Evolutionary conservation across 1,140 invertebrate genomes (phyloP), one percentile per base, ranked within the genome.

Genomic region (Sarcophaga peregrina): DNA sequence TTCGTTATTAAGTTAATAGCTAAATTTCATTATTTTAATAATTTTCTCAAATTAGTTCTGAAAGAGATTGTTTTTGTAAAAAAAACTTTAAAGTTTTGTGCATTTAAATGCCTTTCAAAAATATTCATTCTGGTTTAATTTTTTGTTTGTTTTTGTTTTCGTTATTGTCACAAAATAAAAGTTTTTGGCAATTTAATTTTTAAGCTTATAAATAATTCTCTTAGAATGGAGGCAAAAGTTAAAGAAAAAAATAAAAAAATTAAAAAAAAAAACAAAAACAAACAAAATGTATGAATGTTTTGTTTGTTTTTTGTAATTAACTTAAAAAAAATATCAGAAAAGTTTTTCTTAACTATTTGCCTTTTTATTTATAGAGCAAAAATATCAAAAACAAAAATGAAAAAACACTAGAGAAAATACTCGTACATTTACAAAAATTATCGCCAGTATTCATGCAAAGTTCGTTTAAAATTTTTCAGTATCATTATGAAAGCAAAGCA

Each of bases 281-380:
- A 37, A 37, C 1, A 37, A 1, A 37, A 37, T n/a, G 54, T 13
- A 58, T 58, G 15, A 11, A 62, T 15, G 20, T 20, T 20, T 50
- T 78, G 75, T 78, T 78, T 78, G 20, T 78, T 17, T 78, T 50
- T 17, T 15, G 75, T 78, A 78, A 78, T 78, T 78, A 78, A 78
- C 75, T 78, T 78, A 20, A 52, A 20, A 78, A 68, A 20, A 74
- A 78, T 7, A 78, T 17, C n/a, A 37, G 25, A 78, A 78, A 78
- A 78, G n/a, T 78, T 78, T 50, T 50, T 78, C n/a, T 50, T 52
- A 78, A 78, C 75, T 78, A 52, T 50, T 78, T 78, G 75, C 75
- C 47, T 50, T 78, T 74, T 50, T 78, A 78, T 68, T 17, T 25
- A 68, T 68, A 68, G n/a, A 68, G 20, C n/a, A n/a, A 68, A 68